Conservation (phyloP, 2,113 vertebrate genomes). For the Athene noctua region DNA sequence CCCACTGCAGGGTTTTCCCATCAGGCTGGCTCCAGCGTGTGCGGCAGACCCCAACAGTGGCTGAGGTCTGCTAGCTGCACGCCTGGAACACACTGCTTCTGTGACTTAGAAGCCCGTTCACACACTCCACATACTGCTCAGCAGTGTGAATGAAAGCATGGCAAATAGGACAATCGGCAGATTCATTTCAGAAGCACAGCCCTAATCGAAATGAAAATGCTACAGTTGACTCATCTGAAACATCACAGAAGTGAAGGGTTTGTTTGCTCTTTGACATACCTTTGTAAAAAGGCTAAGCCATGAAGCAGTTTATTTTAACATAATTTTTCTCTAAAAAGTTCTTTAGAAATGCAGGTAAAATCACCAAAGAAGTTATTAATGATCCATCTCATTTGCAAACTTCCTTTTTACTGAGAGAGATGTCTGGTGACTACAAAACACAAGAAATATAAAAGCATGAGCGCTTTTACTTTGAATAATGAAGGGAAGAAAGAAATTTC, state of each 20-base stretch:
- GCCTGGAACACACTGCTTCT: neutral
- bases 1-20: neutral
- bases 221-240: neutral
- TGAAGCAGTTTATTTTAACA: neutral
- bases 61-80: neutral
- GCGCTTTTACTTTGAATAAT: neutral
- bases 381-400: neutral
- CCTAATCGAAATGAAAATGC: neutral
- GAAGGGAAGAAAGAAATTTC: neutral
- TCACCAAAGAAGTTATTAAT: neutral
- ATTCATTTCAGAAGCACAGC: neutral
- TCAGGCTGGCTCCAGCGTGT: accelerated
- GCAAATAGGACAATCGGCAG: neutral
- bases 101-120: neutral
- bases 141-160: neutral
- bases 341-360: neutral
- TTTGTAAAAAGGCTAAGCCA: neutral
- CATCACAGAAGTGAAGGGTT: neutral
- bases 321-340: neutral
- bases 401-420: neutral
- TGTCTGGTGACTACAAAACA: neutral
- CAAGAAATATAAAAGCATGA: neutral
- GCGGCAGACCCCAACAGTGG: neutral
- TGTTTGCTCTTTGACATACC: neutral
- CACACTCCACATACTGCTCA: neutral